A percentile compares a stretch with the other conserved stretches of the same genome.
phyloP scores from a whole-genome alignment of 2,888 invertebrate species.

The Resseliella maxima region DNA sequence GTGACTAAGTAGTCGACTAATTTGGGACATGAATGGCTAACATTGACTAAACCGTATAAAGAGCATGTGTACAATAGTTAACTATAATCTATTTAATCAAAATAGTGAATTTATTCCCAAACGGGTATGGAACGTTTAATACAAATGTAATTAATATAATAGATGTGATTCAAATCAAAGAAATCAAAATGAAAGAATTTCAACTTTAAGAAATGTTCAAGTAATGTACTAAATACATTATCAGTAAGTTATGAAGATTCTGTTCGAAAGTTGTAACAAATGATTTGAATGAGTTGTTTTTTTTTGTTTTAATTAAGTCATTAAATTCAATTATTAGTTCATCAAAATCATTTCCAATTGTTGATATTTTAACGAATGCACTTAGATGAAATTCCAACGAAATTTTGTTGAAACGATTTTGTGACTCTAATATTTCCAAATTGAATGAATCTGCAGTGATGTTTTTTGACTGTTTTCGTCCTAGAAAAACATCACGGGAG shows the following conservation, averaged over 20 bases:
- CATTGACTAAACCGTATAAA: too few relatives aligned
- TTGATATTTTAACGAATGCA: neutral
- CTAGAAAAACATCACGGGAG: slow-evolving; percentile 42
- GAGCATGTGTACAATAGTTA: too few relatives aligned
- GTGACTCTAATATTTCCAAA: neutral
- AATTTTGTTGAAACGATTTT: neutral
- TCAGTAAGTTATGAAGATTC: neutral
- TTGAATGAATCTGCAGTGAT: neutral
- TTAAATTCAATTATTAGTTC: neutral
- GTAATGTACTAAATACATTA: slow-evolving; percentile 19
- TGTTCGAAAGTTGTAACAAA: slow-evolving; percentile 32
- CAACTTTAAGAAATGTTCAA: too few relatives aligned
- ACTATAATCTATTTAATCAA: too few relatives aligned
- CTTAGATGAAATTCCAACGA: neutral
- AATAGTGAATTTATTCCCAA: too few relatives aligned
- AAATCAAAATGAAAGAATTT: too few relatives aligned
- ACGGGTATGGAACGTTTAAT: too few relatives aligned
- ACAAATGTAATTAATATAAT: too few relatives aligned
- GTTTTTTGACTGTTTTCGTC: slow-evolving; percentile 12
- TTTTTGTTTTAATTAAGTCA: slow-evolving; percentile 51
- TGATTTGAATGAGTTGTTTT: slow-evolving; percentile 25
- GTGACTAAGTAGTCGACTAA: too few relatives aligned
- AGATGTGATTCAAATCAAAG: too few relatives aligned
- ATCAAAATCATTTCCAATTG: slow-evolving; percentile 6
- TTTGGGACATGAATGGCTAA: too few relatives aligned